Conservation (phyloP, 2,797 vertebrate genomes). For the Somateria mollissima region DNA sequence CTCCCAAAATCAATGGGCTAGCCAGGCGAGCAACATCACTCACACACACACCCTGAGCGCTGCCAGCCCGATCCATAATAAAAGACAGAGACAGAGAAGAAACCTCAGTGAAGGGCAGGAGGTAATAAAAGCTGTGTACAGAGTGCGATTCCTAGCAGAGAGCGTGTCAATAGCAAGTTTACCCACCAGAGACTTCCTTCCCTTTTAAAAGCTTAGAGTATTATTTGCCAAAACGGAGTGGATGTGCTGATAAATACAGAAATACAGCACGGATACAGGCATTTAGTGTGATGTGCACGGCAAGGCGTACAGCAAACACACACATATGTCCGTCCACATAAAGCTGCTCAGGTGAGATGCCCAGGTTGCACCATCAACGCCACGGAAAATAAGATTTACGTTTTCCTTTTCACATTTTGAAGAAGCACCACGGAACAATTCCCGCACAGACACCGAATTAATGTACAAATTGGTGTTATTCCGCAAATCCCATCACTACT, state of each 20-base stretch:
- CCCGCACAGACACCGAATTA: not conserved
- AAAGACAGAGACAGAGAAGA: not conserved
- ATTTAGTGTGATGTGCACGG: not conserved
- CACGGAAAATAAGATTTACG: not conserved
- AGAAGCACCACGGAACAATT: not conserved
- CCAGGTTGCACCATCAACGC: not conserved
- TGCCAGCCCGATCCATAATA: rapidly evolving
- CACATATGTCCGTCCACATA: rapidly evolving
- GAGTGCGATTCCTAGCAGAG: not conserved
- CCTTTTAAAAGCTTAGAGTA: not conserved
- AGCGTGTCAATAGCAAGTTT: not conserved
- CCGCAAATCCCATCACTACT: not conserved
- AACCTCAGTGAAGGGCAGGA: too few relatives aligned
- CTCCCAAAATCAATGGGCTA: not conserved
- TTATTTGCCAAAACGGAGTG: not conserved
- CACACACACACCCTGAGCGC: not conserved
- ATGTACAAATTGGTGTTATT: not conserved
- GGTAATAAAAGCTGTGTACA: not conserved
- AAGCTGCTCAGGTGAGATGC: not conserved
- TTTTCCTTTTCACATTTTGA: not conserved
- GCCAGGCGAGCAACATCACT: not conserved
- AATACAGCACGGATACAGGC: not conserved
- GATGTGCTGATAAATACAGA: not conserved
- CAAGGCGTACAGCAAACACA: not conserved
- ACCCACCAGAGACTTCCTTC: not conserved